Evolutionary conservation across 35 echinoderm and acorn worm species (phyloP).

Genomic region (Anneissia japonica): DNA sequence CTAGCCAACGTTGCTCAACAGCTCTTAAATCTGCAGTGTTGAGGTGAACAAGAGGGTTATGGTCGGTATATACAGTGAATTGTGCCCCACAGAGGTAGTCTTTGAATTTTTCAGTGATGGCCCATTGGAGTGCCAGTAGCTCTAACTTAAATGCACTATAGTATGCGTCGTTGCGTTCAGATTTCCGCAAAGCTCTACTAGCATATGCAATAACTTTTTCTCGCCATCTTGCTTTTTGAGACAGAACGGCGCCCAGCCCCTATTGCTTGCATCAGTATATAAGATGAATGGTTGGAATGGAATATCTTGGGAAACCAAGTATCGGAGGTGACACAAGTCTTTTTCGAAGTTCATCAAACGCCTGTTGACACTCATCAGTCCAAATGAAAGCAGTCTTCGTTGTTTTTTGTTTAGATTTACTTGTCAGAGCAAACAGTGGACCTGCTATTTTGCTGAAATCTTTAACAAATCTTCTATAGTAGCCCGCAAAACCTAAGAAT

Average conservation of each 20-base stretch:
- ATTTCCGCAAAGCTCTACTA: constrained; percentile 21
- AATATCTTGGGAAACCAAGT: background rate
- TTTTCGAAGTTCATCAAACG: background rate
- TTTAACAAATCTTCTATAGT: constrained; percentile 26
- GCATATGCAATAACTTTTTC: constrained; percentile 57
- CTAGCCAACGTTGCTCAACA: constrained; percentile 30
- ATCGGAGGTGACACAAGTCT: background rate
- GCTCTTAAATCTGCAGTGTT: constrained; percentile 13
- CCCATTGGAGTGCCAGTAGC: constrained; percentile 57
- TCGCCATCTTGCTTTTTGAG: constrained; percentile 29
- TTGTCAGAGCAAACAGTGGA: constrained; percentile 9
- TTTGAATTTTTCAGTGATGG: constrained; percentile 57
- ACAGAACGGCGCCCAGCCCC: constrained; percentile 50
- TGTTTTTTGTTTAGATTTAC: background rate
- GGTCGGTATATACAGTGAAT: constrained; percentile 50
- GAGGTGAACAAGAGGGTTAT: constrained; percentile 52
- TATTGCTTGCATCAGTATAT: constrained; percentile 55
- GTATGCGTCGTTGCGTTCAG: constrained; percentile 46
- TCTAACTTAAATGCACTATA: constrained; percentile 68
- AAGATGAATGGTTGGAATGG: constrained; percentile 21
- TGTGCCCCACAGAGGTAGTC: constrained; percentile 32
- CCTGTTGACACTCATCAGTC: background rate
- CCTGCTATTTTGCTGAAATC: constrained; percentile 17
- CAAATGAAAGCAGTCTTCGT: background rate
- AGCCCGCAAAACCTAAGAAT: constrained; percentile 13